Conservation (phyloP, 2,113 vertebrate genomes). For the Cebus imitator region DNA sequence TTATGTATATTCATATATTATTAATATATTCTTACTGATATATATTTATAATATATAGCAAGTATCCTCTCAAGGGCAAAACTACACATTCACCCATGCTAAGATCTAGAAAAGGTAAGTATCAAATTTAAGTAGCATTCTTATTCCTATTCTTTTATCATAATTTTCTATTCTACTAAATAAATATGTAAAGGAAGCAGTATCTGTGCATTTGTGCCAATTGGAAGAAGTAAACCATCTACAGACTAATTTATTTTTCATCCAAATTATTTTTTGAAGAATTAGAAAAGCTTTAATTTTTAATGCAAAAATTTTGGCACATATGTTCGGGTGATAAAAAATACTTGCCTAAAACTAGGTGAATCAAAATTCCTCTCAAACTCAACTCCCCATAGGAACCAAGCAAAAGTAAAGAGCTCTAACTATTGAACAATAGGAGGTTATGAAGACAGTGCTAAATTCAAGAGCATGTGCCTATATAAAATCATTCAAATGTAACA, state of each 20-base stretch:
- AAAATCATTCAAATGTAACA: not conserved
- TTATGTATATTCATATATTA: not conserved
- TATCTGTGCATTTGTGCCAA: not conserved
- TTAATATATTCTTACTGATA: not conserved
- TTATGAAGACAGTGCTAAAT: not conserved
- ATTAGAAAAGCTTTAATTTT: conserved; percentile 17
- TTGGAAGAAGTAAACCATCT: not conserved
- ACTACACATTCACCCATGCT: not conserved
- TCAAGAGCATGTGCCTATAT: not conserved
- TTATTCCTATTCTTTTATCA: not conserved
- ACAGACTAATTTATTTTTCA: not conserved
- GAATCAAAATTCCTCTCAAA: not conserved
- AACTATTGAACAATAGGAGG: not conserved
- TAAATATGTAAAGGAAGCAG: not conserved
- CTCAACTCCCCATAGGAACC: not conserved
- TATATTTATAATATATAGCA: not conserved
- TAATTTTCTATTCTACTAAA: not conserved
- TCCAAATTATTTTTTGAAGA: not conserved
- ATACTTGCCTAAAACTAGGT: not conserved
- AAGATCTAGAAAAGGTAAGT: not conserved
- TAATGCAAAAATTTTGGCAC: not conserved
- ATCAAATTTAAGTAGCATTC: not conserved
- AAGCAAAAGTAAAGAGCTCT: not conserved
- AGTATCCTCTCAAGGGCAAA: not conserved
- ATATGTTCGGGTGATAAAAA: not conserved